Evolutionary conservation across 2,888 invertebrate genomes (phyloP), one percentile per base, ranked within the genome.

Genomic region (Nemotelus nigrinus): DNA sequence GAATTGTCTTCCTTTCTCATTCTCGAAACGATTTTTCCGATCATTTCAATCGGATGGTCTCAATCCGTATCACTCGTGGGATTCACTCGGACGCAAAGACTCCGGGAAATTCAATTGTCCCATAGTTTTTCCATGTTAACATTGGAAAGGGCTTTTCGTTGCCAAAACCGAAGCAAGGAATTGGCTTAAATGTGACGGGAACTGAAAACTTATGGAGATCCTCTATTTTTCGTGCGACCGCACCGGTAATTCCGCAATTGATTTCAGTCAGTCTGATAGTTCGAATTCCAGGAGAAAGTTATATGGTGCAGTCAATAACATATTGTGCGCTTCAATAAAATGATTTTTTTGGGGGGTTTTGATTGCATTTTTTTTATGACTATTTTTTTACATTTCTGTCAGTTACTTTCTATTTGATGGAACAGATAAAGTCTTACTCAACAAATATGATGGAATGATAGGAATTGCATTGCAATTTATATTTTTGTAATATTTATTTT

Each of bases 41-140:
- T 58, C 72, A 60, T 47, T 47, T 58, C 72, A 72, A 72, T 72
- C 72, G 72, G 41, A 58, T 60, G 39, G 72, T 58, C 72, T 72
- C 72, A 72, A 72, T 47, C 58, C 57, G 2, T 60, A 58, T 44
- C 10, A 60, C 57, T 72, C 47, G 39, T 47, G 58, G 72, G 72
- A 72, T 60, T 3, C 72, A 58, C 58, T 47, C 57, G 8, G 72
- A 25, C n/a, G 72, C 58, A 58, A 57, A 68, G 48, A 48, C 50
- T 68, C 39, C 58, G 58, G 72, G 60, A 68, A 68, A 68, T 68
- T 53, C 68, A 68, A 68, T 68, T 57, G 45, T 72, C 72, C 47
- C 71, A 44, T 71, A 57, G 71, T 71, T 57, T 60, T 60, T 72
- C 53, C 25, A 7, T 72, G 68, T 68, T 53, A 48, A 68, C 68